A percentile compares a stretch with the other conserved stretches of the same genome.
These are phyloP conservation scores for Lemur catta DNA, from an alignment of 2,797 vertebrate species.

Conservation along the genomic window DNA sequence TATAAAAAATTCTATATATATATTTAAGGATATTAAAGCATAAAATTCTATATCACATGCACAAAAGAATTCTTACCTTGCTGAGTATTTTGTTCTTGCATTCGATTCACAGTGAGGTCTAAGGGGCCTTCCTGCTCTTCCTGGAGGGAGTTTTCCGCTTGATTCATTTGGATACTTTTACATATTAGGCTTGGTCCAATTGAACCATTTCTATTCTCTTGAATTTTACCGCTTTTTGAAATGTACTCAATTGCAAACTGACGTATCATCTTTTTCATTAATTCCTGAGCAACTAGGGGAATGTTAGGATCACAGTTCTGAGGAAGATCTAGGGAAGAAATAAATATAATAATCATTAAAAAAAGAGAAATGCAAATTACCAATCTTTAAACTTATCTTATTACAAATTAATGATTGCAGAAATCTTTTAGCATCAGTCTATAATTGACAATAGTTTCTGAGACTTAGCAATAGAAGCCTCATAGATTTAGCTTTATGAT, in stretches of 20 bases:
- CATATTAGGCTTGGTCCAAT: conserved; percentile 87
- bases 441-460: neutral
- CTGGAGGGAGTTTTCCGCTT: conserved; percentile 87
- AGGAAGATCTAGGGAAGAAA: conserved; percentile 91
- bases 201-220: conserved; percentile 90
- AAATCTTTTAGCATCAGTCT: conserved; percentile 24
- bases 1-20: neutral
- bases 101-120: conserved; percentile 96
- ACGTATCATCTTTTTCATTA: conserved; percentile 99
- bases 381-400: conserved; percentile 21
- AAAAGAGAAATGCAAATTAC: conserved; percentile 44
- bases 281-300: conserved; percentile 97
- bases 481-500: neutral
- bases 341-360: conserved; percentile 74
- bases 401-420: conserved; percentile 38
- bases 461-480: neutral
- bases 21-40: neutral
- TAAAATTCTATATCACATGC: neutral
- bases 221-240: conserved; percentile 94
- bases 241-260: conserved; percentile 99
- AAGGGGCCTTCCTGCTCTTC: conserved; percentile 93
- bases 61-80: conserved; percentile 85
- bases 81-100: conserved; percentile 88
- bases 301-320: conserved; percentile 96
- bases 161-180: conserved; percentile 88